Conservation (phyloP, 30 jellyfish, hydroid and myxozoan genomes). For the Turritopsis rubra region DNA sequence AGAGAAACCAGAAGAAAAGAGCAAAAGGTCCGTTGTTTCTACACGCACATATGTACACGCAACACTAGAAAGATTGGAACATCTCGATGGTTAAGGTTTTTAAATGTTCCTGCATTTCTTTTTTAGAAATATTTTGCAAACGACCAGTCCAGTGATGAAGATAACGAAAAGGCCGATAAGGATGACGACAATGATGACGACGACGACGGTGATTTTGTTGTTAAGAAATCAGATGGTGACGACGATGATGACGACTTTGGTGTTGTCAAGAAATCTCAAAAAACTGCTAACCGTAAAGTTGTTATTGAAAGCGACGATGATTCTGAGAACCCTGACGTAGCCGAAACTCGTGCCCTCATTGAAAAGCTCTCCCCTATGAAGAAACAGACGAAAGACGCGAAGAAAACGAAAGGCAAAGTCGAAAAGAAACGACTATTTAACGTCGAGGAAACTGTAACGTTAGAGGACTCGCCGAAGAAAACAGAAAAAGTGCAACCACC, state of each 20-base stretch:
- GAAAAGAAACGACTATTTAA: background rate
- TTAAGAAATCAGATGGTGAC: background rate
- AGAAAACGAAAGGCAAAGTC: conserved; percentile 23
- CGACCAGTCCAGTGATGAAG: background rate
- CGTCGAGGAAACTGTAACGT: conserved; percentile 17
- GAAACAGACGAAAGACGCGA: conserved; percentile 18
- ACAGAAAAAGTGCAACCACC: background rate
- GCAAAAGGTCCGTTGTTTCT: background rate
- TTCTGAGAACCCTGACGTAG: conserved; percentile 68
- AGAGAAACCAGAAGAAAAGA: conserved; percentile 11
- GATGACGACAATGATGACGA: conserved; percentile 39
- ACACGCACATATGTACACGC: background rate
- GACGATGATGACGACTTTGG: conserved; percentile 29
- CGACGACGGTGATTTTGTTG: conserved; percentile 10
- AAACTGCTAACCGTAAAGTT: conserved; percentile 14
- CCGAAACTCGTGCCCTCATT: conserved; percentile 61
- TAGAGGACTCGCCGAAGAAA: conserved; percentile 27
- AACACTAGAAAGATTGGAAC: background rate
- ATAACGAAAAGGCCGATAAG: background rate
- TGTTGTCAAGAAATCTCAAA: conserved; percentile 36
- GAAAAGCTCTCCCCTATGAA: conserved; percentile 66
- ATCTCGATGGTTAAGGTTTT: background rate
- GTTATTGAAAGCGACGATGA: conserved; percentile 54
- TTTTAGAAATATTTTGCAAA: background rate
- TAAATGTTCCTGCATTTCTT: no score